Percentiles rank a stretch among this genome's conserved stretches.
These are phyloP conservation scores for Urocitellus parryii DNA, from an alignment of 2,113 vertebrate species.

Conservation along the genomic window DNA sequence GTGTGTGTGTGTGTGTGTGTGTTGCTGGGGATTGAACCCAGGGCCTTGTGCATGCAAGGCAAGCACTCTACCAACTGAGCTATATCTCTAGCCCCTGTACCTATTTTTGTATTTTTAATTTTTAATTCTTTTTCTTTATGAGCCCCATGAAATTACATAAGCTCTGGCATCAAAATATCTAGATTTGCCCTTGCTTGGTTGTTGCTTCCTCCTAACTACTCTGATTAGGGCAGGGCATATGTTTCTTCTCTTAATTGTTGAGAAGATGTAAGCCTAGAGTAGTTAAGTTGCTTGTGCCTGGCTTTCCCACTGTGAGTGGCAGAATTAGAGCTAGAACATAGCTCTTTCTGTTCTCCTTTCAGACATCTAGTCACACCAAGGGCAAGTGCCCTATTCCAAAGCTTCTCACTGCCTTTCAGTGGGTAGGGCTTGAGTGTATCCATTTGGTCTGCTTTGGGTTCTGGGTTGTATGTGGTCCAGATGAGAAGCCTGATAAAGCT, in stretches of 20 bases:
- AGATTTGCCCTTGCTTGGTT: background rate
- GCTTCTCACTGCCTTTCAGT: background rate
- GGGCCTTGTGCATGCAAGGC: background rate
- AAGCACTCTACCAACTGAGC: too few relatives aligned
- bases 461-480: background rate
- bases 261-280: background rate
- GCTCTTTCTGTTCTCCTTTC: background rate
- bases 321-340: background rate
- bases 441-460: background rate
- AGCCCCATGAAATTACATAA: background rate
- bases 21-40: background rate
- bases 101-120: constrained; percentile 25
- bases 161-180: background rate
- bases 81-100: background rate
- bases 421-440: background rate
- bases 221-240: background rate
- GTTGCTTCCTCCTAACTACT: background rate
- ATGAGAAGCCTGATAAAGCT: background rate
- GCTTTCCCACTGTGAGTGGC: background rate
- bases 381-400: background rate
- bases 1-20: too few relatives aligned
- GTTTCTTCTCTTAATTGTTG: background rate
- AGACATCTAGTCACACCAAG: background rate
- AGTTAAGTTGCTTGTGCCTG: background rate
- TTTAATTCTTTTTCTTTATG: constrained; percentile 36